Base-by-base conservation (phyloP, 2,113 vertebrate genomes). In the Sapayoa aenigma region DNA sequence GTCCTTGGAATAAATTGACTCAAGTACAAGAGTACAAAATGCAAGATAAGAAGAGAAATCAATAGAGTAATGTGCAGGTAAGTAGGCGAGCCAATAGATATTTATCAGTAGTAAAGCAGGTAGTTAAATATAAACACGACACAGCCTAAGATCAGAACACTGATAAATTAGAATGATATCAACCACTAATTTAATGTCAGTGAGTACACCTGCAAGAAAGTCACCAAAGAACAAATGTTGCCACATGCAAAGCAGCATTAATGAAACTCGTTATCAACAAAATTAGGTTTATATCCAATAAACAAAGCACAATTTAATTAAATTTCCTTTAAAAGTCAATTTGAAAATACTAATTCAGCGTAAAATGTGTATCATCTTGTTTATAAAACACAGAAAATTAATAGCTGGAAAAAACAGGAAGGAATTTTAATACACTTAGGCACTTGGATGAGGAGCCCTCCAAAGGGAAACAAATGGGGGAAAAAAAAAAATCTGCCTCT, bases 1-100 rank as follows among this genome's bases (percentile, higher is more conserved):
- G 91, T 92, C 84, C 93, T 95, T 95, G 82, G 78, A 93, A 90
- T 91, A 95, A 96, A 95, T 91, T 89, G 84, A 93, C 71, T 94
- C 66, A 66, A 91, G 83, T 53, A 66, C 53, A 87, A 89, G 78
- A 95, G 81, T 49, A 89, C 74, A 94, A 88, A 87, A 87, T 35
- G 23, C 79, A 88, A 94, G 91, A 84, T 75, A 90, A 89, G 63
- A 74, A 62, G 47, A 89, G 30, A 87, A 60, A 95, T 94, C 91
- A 78, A 93, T 82, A 79, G 39, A 89, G 60, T 82, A 96, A 89
- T 82, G 56, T 47, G 41, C 69, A 91, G 81, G 92, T 93, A 93
- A 93, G 62, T 62, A 82, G 44, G 39, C 0, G 2, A 94, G 77
- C 42, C 69, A 96, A 87, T 17, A 93, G 74, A 92, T 84, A 49